These are phyloP conservation scores for Lasioglossum pauxillum DNA, from an alignment of 2,888 invertebrate genomes.

Conservation along the genomic window DNA sequence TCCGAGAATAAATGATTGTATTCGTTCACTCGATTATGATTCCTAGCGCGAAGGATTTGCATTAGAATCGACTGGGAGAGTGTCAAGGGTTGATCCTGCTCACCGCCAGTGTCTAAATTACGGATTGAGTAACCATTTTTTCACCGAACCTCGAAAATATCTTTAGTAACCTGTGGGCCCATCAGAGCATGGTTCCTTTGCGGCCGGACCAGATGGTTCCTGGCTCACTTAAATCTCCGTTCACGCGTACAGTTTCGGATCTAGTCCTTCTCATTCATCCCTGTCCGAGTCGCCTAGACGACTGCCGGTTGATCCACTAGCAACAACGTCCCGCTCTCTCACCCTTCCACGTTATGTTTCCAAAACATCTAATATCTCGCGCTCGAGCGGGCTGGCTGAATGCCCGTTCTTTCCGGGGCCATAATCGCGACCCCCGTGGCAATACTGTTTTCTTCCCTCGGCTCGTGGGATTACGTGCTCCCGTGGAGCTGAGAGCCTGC, in stretches of 20 bases:
- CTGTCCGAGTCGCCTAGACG: slow-evolving; percentile 29
- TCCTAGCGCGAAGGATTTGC: background rate
- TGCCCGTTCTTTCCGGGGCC: slow-evolving; percentile 41
- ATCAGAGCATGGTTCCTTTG: slow-evolving; percentile 60
- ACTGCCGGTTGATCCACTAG: slow-evolving; percentile 41
- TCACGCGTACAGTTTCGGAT: slow-evolving; percentile 60
- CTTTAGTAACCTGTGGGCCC: slow-evolving; percentile 18
- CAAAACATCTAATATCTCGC: slow-evolving; percentile 78
- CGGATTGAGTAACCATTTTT: slow-evolving; percentile 41
- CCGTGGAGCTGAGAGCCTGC: background rate
- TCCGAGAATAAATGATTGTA: background rate
- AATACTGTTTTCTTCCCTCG: slow-evolving; percentile 53
- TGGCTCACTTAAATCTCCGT: slow-evolving; percentile 52
- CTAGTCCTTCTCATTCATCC: slow-evolving; percentile 20
- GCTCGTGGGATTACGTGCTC: slow-evolving; percentile 44
- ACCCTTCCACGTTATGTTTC: slow-evolving; percentile 72
- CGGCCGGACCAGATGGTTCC: slow-evolving; percentile 60
- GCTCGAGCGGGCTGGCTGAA: slow-evolving; percentile 76
- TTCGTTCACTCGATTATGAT: too few relatives aligned
- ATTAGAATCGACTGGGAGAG: background rate
- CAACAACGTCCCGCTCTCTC: slow-evolving; percentile 62
- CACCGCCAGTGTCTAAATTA: slow-evolving; percentile 30
- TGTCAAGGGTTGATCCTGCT: background rate
- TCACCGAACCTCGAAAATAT: slow-evolving; percentile 18
- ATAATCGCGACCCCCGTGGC: slow-evolving; percentile 62